Conservation (phyloP, 1,140 invertebrate species). For the Adelges cooleyi region DNA sequence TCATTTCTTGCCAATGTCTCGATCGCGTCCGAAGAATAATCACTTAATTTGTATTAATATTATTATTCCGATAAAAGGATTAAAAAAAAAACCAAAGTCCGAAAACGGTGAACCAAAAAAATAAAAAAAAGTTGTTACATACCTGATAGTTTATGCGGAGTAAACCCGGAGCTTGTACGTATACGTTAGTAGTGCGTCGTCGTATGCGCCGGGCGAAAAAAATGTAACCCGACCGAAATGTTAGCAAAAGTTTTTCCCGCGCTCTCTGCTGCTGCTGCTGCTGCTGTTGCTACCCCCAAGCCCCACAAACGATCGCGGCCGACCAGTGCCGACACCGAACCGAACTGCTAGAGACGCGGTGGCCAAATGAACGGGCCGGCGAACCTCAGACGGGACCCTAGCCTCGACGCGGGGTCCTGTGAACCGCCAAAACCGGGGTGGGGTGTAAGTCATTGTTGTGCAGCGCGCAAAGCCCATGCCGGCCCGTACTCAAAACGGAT, state of each 20-base stretch:
- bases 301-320: slow-evolving; percentile 24
- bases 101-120: not conserved
- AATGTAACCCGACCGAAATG: slow-evolving; percentile 25
- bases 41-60: too few species aligned
- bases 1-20: too few species aligned
- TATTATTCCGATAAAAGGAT: not conserved
- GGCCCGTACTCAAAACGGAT: slow-evolving; percentile 22
- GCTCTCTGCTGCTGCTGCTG: not conserved
- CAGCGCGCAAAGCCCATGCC: slow-evolving; percentile 12
- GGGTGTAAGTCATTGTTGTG: slow-evolving; percentile 23
- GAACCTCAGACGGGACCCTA: not conserved
- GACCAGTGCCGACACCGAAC: slow-evolving; percentile 27
- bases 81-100: not conserved
- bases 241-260: slow-evolving; percentile 24
- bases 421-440: not conserved
- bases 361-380: slow-evolving; percentile 25
- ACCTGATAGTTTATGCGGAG: not conserved
- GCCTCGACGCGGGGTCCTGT: not conserved
- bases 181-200: slow-evolving; percentile 4
- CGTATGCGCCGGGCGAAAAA: slow-evolving; percentile 9
- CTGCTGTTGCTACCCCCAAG: not conserved
- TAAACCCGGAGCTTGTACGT: slow-evolving; percentile 3
- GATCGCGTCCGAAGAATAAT: too few species aligned
- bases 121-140: not conserved
- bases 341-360: slow-evolving; percentile 26